phyloP scores from a whole-genome alignment of 2,797 vertebrate species.

The Pachyuromys duprasi region DNA sequence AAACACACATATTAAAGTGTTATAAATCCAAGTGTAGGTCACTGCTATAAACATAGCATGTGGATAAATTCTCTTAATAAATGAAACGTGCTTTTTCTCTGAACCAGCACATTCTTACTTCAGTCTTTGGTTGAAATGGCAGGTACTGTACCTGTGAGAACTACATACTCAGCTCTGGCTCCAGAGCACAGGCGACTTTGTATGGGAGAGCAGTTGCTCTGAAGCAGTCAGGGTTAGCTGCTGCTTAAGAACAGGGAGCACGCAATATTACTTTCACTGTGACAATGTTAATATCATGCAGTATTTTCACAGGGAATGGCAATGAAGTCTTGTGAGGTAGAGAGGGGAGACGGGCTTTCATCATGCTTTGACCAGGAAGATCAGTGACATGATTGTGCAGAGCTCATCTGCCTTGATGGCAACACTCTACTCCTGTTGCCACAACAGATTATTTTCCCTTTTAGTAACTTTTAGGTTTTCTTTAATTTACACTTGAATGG shows the following conservation, averaged over 20 bases:
- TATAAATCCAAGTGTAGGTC: conserved; percentile 49
- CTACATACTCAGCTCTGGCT: background rate
- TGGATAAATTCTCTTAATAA: conserved; percentile 33
- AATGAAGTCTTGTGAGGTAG: background rate
- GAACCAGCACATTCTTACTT: background rate
- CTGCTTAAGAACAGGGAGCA: background rate
- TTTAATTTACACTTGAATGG: conserved; percentile 6
- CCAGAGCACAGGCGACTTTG: background rate
- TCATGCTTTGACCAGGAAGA: background rate
- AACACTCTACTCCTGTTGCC: background rate
- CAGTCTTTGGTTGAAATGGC: background rate
- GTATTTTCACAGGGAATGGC: background rate
- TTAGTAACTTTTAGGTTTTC: background rate
- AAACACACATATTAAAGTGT: conserved; percentile 48
- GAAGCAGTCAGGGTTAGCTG: background rate
- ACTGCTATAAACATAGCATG: conserved; percentile 7
- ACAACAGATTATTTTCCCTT: too few species aligned
- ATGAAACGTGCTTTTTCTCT: conserved; percentile 36
- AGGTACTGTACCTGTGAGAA: background rate
- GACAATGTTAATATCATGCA: background rate
- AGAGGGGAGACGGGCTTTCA: background rate
- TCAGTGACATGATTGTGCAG: fast-evolving
- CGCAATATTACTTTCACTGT: conserved; percentile 6
- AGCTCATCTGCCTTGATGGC: background rate
- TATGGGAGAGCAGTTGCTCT: background rate